phyloP scores from a whole-genome alignment of 2,888 invertebrate genomes.

The Hermaeophaga mercurialis region DNA sequence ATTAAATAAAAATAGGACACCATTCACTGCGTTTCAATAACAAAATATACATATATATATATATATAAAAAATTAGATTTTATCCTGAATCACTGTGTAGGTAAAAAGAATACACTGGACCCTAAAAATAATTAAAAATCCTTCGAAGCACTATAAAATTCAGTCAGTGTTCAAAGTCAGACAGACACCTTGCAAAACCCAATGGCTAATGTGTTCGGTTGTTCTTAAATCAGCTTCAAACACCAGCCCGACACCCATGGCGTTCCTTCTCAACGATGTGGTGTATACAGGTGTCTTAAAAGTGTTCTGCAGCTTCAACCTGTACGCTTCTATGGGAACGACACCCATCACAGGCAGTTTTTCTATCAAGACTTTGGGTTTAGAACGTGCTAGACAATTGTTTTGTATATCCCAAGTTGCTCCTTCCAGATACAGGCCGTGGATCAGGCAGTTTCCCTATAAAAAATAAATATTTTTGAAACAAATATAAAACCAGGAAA shows the following conservation, averaged over 20 bases:
- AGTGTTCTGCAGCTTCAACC: constrained; percentile 87
- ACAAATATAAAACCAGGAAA: no score
- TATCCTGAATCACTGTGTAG: no score
- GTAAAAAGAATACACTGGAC: no score
- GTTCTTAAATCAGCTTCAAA: constrained; percentile 89
- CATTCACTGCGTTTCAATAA: background rate
- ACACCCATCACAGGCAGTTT: constrained; percentile 84
- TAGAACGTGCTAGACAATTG: constrained; percentile 72
- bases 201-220: constrained; percentile 81
- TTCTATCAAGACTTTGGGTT: constrained; percentile 84
- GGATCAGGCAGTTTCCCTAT: constrained; percentile 76
- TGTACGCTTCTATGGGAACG: constrained; percentile 82
- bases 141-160: no score
- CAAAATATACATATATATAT: background rate
- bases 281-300: constrained; percentile 88
- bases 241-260: constrained; percentile 90
- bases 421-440: constrained; percentile 85
- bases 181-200: constrained; percentile 90
- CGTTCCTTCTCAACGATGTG: constrained; percentile 83
- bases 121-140: background rate
- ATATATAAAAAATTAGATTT: no score
- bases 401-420: constrained; percentile 80
- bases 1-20: background rate
- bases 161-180: constrained; percentile 81
- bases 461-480: no score